Evolutionary conservation across 1,140 invertebrate species (phyloP), one percentile per base, ranked within the genome.

Genomic region (Leptopilina clavipes): DNA sequence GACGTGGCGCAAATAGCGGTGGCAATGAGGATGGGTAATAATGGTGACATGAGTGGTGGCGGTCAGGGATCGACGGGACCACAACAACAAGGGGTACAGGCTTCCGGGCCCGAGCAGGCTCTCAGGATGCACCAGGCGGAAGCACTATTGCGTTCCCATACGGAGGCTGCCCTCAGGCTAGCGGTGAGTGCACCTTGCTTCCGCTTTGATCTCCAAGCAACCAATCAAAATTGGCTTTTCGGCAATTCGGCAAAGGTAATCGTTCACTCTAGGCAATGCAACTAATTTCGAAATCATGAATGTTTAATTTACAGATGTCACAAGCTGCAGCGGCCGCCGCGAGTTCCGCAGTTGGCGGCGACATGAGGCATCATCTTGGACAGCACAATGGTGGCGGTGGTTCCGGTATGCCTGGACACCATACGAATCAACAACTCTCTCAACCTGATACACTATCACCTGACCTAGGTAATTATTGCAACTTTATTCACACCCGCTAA

Each of bases 81-180:
- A 72, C 90, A 83, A 74, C 92, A 92, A 44, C 92, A 92, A 59
- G 91, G 91, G 19, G 92, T 92, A 40, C 92, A 93, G 77, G 87
- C 91, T 74, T 90, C 92, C 18, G 90, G 91, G 56, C 90, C 91
- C 5, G 93, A 94, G 82, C 93, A 95, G 7, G 94, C 95, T 1
- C 88, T 96, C 8, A 91, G 95, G 75, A 95, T 96, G 91, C 92
- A 92, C 79, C 94, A 95, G 84, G 94, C 95, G 1, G 95, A 97
- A 88, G 95, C 95, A 0, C 90, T 97, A 11, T 89, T 97, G 14
- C 92, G 95, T 83, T 95, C 95, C 71, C 96, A 97, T 81, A 95
- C 95, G 0, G 95, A 96, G 85, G 95, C 94, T 18, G 94, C 96
- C 0, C 91, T 96, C 14, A 91, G 96, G 83, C 88, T 96, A 78